phyloP scores from a whole-genome alignment of 1,140 invertebrate species.

The Ectropis grisescens region DNA sequence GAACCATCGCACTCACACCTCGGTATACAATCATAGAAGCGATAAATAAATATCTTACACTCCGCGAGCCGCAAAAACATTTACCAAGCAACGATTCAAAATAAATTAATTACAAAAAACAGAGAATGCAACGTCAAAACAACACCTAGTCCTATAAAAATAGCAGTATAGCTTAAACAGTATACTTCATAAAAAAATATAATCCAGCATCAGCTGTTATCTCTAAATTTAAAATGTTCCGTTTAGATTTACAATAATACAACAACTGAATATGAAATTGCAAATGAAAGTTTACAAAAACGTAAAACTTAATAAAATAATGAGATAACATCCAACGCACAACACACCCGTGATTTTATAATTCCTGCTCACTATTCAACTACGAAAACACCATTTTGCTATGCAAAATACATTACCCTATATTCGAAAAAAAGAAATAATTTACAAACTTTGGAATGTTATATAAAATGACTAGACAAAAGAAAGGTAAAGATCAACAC shows the following conservation, averaged over 20 bases:
- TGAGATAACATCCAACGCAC: slow-evolving; percentile 31
- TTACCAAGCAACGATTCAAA: slow-evolving; percentile 18
- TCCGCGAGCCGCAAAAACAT: slow-evolving; percentile 2
- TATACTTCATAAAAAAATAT: slow-evolving; percentile 67
- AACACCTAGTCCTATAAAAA: slow-evolving; percentile 60
- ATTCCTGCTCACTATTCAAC: slow-evolving; percentile 30
- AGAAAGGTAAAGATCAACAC: slow-evolving; percentile 28
- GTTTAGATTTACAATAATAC: slow-evolving; percentile 57
- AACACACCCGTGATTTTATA: slow-evolving; percentile 22
- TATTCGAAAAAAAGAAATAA: slow-evolving; percentile 37
- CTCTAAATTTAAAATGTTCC: slow-evolving; percentile 53
- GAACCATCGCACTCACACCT: no score
- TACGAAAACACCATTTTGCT: slow-evolving; percentile 63
- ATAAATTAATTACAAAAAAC: slow-evolving; percentile 39
- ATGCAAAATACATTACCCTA: slow-evolving; percentile 64
- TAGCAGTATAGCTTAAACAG: slow-evolving; percentile 63
- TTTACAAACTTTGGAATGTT: slow-evolving; percentile 59
- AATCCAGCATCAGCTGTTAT: slow-evolving; percentile 58
- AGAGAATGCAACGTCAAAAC: slow-evolving; percentile 41
- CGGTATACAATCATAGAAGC: slow-evolving; percentile 16
- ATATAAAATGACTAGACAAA: slow-evolving; percentile 64
- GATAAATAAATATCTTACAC: slow-evolving; percentile 13
- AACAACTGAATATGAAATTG: slow-evolving; percentile 42
- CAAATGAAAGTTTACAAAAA: no score
- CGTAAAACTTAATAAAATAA: no score